A percentile compares a stretch with the other conserved stretches of the same genome.
Conservation (phyloP, 1,140 invertebrate species). For the Drosophila auraria region DNA sequence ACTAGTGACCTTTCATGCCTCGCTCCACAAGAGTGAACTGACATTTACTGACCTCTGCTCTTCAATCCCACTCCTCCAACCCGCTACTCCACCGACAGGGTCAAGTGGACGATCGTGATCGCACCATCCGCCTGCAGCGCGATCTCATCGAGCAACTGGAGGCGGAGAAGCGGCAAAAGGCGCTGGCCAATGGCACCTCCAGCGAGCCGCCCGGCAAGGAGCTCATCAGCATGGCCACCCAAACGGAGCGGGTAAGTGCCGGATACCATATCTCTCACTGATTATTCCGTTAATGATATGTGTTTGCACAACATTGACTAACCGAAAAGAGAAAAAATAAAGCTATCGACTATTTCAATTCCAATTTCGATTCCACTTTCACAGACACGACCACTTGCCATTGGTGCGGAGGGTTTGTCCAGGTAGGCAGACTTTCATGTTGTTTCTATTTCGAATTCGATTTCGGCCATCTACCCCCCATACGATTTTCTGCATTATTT, state of each 20-base stretch:
- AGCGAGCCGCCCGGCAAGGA: conserved; percentile 66
- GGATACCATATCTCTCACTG: background rate
- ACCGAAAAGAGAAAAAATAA: conserved; percentile 77
- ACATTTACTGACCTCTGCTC: conserved; percentile 49
- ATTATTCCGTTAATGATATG: conserved; percentile 28
- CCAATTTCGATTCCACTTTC: conserved; percentile 75
- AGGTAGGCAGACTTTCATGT: conserved; percentile 78
- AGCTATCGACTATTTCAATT: conserved; percentile 85
- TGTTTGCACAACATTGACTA: conserved; percentile 74
- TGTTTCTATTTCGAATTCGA: conserved; percentile 23
- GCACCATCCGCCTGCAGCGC: conserved; percentile 89
- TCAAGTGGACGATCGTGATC: conserved; percentile 90
- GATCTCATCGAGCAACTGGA: conserved; percentile 87
- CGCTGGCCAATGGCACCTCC: conserved; percentile 15
- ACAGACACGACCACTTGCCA: conserved; percentile 88
- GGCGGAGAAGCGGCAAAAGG: conserved; percentile 79
- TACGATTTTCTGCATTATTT: conserved; percentile 21
- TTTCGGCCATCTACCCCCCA: conserved; percentile 33
- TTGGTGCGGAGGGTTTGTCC: conserved; percentile 83
- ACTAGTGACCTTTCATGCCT: conserved; percentile 63
- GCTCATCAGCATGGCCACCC: conserved; percentile 89
- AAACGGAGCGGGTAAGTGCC: conserved; percentile 89
- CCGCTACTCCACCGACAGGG: conserved; percentile 65
- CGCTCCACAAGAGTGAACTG: conserved; percentile 50
- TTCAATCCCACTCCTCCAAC: conserved; percentile 14